Evolutionary conservation across 2,888 invertebrate genomes (phyloP), one percentile per base, ranked within the genome.

Genomic region (Drosophila prostipennis): DNA sequence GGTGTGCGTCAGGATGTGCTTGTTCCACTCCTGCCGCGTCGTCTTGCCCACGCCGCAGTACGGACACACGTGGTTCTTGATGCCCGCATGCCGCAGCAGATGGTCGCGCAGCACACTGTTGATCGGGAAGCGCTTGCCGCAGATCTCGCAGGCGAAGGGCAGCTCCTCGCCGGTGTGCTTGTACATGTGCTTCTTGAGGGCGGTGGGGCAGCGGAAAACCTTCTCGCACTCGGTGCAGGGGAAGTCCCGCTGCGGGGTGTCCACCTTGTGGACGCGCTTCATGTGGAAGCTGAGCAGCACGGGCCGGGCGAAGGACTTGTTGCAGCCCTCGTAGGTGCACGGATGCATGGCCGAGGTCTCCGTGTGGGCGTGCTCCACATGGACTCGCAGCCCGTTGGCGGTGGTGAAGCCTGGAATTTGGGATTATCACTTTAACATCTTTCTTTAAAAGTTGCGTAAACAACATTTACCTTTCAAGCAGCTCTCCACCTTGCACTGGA

Each of bases 1-100:
- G 8, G 91, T 91, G 68, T 91, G 91, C 0, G 90, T 91, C 19
- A 90, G 76, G 7, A 91, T 87, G 53, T 91, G 91, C 11, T 89
- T 90, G 37, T 91, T 91, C 80, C 91, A 79, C 57, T 91, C 91
- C 58, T 90, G 90, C 0, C 90, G 79, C 1, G 91, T 91, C 0
- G 91, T 91, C 55, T 91, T 91, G 3, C 89, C 90, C 8, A 90
- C 90, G 0, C 91, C 91, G 40, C 91, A 91, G 51, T 91, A 90
- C 0, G 91, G 90, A 16, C 91, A 91, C 0, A 91, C 89, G 42
- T 91, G 91, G 34, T 91, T 91, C 55, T 90, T 90, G 14, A 91
- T 90, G 3, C 91, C 91, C 0, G 91, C 90, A 61, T 91, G 91
- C 0, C 91, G 88, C 61, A 91, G 81, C 4, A 91, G 75, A 74